Evolutionary conservation across 2,888 invertebrate species (phyloP).

Genomic region (Lasius fuliginosus): DNA sequence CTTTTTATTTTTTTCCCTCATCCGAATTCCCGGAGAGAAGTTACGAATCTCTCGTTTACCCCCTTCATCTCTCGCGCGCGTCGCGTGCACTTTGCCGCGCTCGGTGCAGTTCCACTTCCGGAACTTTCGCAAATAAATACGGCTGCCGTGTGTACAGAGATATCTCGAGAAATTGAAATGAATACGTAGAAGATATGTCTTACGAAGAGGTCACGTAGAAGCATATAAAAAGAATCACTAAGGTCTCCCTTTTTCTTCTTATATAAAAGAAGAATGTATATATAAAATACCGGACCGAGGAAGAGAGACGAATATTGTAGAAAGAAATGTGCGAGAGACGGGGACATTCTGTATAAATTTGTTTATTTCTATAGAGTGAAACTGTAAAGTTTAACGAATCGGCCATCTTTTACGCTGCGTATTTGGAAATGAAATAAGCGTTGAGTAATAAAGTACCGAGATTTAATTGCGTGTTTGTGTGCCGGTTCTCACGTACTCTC

Average conservation of each 20-base stretch:
- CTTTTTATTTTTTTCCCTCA: neutral
- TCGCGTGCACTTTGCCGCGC: neutral
- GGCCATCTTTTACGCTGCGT: neutral
- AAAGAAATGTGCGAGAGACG: neutral
- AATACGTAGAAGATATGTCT: neutral
- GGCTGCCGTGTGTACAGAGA: neutral
- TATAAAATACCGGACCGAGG: neutral
- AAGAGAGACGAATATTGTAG: neutral
- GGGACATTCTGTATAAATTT: neutral
- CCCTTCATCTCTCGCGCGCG: slow-evolving; percentile 9
- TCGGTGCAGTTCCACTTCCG: neutral
- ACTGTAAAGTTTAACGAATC: slow-evolving; percentile 7
- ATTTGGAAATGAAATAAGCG: slow-evolving; percentile 27
- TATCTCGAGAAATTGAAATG: slow-evolving; percentile 18
- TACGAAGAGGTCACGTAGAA: neutral
- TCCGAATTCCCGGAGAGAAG: slow-evolving; percentile 5
- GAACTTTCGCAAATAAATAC: slow-evolving; percentile 47
- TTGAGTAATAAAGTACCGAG: slow-evolving; percentile 29
- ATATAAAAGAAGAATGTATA: neutral
- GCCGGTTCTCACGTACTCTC: slow-evolving; percentile 14
- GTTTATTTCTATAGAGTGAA: neutral
- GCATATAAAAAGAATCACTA: neutral
- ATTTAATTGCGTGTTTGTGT: slow-evolving; percentile 28
- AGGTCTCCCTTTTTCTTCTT: neutral
- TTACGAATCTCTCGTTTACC: slow-evolving; percentile 33